Evolutionary conservation across 2,113 vertebrate species (phyloP).

Genomic region (Crotalus viridis): DNA sequence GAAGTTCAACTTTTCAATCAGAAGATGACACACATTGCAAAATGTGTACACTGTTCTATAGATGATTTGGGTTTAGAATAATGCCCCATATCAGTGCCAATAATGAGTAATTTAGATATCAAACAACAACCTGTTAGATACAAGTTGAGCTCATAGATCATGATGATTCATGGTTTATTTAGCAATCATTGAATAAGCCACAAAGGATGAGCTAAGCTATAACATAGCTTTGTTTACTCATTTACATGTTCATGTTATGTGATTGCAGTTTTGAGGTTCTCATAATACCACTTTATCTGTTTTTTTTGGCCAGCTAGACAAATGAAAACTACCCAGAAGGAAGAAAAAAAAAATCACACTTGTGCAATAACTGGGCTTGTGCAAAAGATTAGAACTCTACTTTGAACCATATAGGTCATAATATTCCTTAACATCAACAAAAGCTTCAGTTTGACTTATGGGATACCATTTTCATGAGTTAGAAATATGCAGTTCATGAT

Average conservation of each 20-base stretch:
- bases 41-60: not conserved
- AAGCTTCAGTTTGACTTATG: not conserved
- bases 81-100: not conserved
- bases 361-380: not conserved
- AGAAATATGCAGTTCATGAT: not conserved
- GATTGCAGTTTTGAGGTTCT: not conserved
- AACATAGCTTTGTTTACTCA: not conserved
- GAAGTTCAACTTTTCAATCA: not conserved
- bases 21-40: not conserved
- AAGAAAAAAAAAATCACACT: not conserved
- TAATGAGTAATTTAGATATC: not conserved
- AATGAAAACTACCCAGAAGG: not conserved
- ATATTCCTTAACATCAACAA: not conserved
- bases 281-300: not conserved
- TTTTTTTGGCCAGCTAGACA: not conserved
- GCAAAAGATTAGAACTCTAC: not conserved
- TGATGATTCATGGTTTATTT: not conserved
- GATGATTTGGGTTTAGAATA: not conserved
- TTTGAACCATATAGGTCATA: not conserved
- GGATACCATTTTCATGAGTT: not conserved
- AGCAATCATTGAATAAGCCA: not conserved
- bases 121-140: not conserved
- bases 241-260: not conserved
- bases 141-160: not conserved
- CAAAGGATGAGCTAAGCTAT: not conserved